Percentiles rank a stretch among this genome's conserved stretches.
Conservation (phyloP, 2,113 vertebrate genomes). For the Montifringilla adamsi region DNA sequence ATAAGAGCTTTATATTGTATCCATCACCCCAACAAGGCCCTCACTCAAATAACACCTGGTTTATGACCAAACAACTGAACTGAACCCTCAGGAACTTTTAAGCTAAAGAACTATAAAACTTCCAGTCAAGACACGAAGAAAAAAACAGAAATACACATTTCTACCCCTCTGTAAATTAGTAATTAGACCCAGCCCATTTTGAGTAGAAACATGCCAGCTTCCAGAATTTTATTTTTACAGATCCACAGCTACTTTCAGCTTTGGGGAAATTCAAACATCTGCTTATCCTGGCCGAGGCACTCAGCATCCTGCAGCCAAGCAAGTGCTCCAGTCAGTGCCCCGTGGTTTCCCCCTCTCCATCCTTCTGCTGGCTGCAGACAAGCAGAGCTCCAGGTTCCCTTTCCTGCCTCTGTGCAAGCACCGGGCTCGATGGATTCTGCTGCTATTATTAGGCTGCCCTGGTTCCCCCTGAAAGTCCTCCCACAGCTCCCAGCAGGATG, state of each 20-base stretch:
- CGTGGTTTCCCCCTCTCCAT: background rate
- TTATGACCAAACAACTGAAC: background rate
- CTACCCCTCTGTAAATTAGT: background rate
- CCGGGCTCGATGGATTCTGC: background rate
- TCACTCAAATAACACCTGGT: accelerated
- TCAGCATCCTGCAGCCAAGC: background rate
- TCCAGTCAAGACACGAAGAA: background rate
- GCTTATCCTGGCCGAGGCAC: background rate
- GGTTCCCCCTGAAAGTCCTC: constrained; percentile 28
- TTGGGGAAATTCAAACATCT: constrained; percentile 1
- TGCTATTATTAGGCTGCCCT: constrained; percentile 44
- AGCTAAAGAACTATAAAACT: background rate
- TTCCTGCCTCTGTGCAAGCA: background rate
- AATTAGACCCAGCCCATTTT: background rate
- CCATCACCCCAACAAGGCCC: accelerated
- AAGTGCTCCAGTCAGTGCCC: background rate
- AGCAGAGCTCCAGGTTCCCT: background rate
- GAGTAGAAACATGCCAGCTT: background rate
- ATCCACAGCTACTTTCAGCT: background rate
- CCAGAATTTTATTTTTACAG: background rate
- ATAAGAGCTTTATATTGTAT: accelerated
- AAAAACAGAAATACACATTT: background rate
- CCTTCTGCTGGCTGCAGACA: background rate
- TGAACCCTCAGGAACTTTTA: background rate
- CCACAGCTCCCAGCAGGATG: constrained; percentile 51